Percentiles rank a stretch among this genome's conserved stretches.
Evolutionary conservation across 53 echinoderm and acorn worm species (phyloP).

Genomic region (Actinopyga echinites): DNA sequence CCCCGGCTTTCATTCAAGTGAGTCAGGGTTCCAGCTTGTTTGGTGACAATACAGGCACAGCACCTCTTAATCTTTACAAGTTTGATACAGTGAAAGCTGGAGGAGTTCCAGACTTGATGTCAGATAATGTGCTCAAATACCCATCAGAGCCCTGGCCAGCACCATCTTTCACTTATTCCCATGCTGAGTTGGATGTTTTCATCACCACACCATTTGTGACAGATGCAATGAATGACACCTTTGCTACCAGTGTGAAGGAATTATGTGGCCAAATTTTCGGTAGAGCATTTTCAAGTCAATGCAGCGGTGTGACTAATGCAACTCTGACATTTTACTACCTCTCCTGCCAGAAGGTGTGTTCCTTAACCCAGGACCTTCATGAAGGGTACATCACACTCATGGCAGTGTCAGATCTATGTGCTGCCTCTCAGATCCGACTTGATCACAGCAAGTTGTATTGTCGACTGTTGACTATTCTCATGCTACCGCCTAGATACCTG

Average conservation of each 20-base stretch:
- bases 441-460: slow-evolving; percentile 37
- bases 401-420: slow-evolving; percentile 55
- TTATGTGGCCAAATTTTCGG: slow-evolving; percentile 63
- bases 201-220: slow-evolving; percentile 58
- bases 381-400: slow-evolving; percentile 58
- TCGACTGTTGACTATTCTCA: slow-evolving; percentile 1
- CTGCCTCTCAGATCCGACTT: background rate
- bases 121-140: slow-evolving; percentile 53
- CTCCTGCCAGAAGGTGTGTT: slow-evolving; percentile 69
- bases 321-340: slow-evolving; percentile 70
- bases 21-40: slow-evolving; percentile 56
- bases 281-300: slow-evolving; percentile 35
- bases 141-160: slow-evolving; percentile 73
- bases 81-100: slow-evolving; percentile 61
- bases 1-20: slow-evolving; percentile 69
- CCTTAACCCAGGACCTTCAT: slow-evolving; percentile 50
- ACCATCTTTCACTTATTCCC: slow-evolving; percentile 65
- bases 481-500: slow-evolving; percentile 58
- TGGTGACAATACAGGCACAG: slow-evolving; percentile 30
- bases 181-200: slow-evolving; percentile 56
- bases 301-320: slow-evolving; percentile 48
- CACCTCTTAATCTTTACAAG: slow-evolving; percentile 60
- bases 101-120: slow-evolving; percentile 51
- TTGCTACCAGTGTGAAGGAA: slow-evolving; percentile 32
- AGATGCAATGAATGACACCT: slow-evolving; percentile 42